Percentiles rank a stretch among this genome's conserved stretches.
Evolutionary conservation across 2,888 invertebrate species (phyloP).

Genomic region (Hirtodrosophila histrioides): DNA sequence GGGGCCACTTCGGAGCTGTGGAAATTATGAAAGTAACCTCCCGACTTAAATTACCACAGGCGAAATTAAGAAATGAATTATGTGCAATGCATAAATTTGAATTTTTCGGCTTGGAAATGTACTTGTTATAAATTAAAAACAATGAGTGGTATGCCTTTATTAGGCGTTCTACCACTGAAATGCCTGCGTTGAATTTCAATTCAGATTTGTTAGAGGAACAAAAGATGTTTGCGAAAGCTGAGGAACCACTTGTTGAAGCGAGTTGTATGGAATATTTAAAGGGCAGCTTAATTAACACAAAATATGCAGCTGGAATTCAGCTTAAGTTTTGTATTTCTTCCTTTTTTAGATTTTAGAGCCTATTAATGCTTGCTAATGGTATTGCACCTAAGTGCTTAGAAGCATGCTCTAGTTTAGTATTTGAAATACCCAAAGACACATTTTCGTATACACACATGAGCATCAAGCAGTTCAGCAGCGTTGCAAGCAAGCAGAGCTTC

Average conservation of each 20-base stretch:
- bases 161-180: not conserved
- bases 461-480: too few species aligned
- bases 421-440: too few species aligned
- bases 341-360: too few species aligned
- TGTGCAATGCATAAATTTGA: conserved; percentile 48
- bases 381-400: too few species aligned
- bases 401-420: too few species aligned
- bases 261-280: too few species aligned
- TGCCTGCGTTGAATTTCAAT: conserved; percentile 33
- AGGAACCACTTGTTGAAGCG: conserved; percentile 13
- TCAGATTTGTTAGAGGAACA: not conserved
- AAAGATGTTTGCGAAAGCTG: not conserved
- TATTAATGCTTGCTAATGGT: too few species aligned
- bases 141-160: not conserved
- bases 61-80: conserved; percentile 23
- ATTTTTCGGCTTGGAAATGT: conserved; percentile 10
- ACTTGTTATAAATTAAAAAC: conserved; percentile 29
- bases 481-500: too few species aligned
- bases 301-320: too few species aligned
- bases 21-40: conserved; percentile 13
- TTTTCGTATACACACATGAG: too few species aligned
- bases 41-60: conserved; percentile 17
- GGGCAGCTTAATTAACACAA: too few species aligned
- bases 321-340: too few species aligned
- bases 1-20: not conserved